A percentile compares a stretch with the other conserved stretches of the same genome.
These are phyloP conservation scores for Drosophila sucinea DNA, from an alignment of 1,140 invertebrate species.

Conservation along the genomic window DNA sequence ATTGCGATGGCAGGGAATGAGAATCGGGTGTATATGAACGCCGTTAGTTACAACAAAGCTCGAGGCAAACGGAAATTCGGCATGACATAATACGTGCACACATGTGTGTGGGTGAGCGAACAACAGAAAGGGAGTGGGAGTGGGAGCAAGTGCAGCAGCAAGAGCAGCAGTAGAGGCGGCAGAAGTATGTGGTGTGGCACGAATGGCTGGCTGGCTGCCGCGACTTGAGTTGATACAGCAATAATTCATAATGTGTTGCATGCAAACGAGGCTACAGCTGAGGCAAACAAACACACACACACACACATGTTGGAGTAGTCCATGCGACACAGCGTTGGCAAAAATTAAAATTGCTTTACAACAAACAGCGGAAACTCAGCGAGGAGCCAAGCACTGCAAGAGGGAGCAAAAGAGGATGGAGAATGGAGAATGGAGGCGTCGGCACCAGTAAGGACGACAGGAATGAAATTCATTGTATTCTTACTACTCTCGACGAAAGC, in stretches of 20 bases:
- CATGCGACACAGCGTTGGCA: constrained; percentile 74
- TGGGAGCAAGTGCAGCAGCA: neutral
- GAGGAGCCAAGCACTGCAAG: constrained; percentile 54
- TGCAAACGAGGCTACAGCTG: constrained; percentile 81
- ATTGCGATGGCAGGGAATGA: constrained; percentile 6
- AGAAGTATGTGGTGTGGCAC: constrained; percentile 29
- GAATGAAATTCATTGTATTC: constrained; percentile 77
- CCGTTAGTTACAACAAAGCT: constrained; percentile 78
- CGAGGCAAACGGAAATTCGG: constrained; percentile 77
- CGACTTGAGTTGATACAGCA: constrained; percentile 82
- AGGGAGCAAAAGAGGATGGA: constrained; percentile 9
- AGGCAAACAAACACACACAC: constrained; percentile 32
- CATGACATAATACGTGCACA: constrained; percentile 78
- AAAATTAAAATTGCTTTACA: constrained; percentile 81
- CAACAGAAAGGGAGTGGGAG: neutral
- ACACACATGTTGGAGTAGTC: constrained; percentile 35
- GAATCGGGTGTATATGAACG: constrained; percentile 39
- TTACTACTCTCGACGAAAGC: constrained; percentile 66
- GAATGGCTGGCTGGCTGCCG: constrained; percentile 49
- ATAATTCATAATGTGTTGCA: constrained; percentile 83
- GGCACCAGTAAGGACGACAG: neutral
- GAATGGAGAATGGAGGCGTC: constrained; percentile 9
- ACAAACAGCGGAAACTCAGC: constrained; percentile 80
- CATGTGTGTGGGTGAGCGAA: constrained; percentile 57
- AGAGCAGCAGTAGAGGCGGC: constrained; percentile 3